phyloP scores from a whole-genome alignment of 2,113 vertebrate genomes.

The Eolophus roseicapilla region DNA sequence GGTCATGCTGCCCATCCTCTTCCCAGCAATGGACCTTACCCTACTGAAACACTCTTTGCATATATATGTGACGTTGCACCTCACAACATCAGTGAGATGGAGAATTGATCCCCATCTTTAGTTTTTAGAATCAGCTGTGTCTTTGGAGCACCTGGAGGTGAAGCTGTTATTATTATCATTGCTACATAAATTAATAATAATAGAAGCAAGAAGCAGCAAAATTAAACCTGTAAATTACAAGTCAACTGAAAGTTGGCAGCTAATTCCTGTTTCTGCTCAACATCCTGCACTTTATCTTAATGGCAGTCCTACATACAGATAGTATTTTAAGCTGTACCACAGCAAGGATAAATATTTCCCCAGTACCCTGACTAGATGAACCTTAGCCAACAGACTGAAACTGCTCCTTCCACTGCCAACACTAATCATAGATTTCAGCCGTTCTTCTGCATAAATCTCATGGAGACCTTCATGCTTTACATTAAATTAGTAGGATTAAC shows the following conservation, averaged over 20 bases:
- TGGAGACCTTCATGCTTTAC: not conserved
- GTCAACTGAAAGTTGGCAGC: not conserved
- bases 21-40: not conserved
- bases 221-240: conserved; percentile 53
- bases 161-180: conserved; percentile 23
- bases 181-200: conserved; percentile 52
- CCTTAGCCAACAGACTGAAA: conserved; percentile 20
- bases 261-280: conserved; percentile 27
- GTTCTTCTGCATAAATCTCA: not conserved
- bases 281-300: conserved; percentile 10
- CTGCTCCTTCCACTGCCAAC: not conserved
- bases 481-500: conserved; percentile 34
- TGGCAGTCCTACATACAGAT: not conserved
- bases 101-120: not conserved
- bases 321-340: conserved; percentile 29
- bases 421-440: conserved; percentile 23
- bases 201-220: conserved; percentile 13
- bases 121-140: not conserved
- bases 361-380: conserved; percentile 47
- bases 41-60: not conserved
- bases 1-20: not conserved
- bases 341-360: conserved; percentile 40
- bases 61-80: not conserved
- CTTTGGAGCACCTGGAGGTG: not conserved
- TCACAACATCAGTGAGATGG: not conserved